phyloP scores from a whole-genome alignment of 2,113 vertebrate genomes.

The Benitochromis conjunctus region DNA sequence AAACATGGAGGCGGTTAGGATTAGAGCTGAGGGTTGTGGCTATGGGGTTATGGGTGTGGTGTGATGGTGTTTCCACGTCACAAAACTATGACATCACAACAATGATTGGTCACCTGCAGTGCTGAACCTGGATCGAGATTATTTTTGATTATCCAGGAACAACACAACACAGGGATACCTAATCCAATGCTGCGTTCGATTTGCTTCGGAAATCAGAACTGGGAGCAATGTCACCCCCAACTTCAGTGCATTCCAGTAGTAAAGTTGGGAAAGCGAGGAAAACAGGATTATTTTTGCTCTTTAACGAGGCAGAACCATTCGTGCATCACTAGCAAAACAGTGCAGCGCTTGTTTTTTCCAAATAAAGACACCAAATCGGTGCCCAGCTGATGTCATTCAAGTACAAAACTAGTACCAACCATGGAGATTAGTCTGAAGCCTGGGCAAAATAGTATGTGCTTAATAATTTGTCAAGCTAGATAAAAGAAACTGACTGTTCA shows the following conservation, averaged over 20 bases:
- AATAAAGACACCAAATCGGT: background rate
- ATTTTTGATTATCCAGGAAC: background rate
- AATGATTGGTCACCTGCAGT: background rate
- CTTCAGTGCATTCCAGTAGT: background rate
- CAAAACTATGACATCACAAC: background rate
- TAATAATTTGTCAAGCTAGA: background rate
- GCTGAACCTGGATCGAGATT: background rate
- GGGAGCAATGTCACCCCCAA: background rate
- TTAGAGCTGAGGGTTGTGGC: background rate
- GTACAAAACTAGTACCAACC: background rate
- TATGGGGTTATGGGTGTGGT: background rate
- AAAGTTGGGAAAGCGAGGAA: background rate
- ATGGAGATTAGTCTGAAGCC: background rate
- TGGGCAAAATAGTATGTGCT: background rate
- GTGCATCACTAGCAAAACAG: background rate
- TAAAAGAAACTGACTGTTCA: background rate
- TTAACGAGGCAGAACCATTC: rapidly evolving
- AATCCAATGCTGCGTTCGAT: background rate
- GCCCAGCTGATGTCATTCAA: background rate
- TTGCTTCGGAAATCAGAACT: background rate
- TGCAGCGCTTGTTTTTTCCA: background rate
- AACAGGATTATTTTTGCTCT: background rate
- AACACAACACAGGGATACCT: background rate
- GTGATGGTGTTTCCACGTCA: background rate
- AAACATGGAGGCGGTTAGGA: background rate